These are phyloP conservation scores for Anolis sagrei DNA, from an alignment of 2,113 vertebrate genomes.

Conservation along the genomic window DNA sequence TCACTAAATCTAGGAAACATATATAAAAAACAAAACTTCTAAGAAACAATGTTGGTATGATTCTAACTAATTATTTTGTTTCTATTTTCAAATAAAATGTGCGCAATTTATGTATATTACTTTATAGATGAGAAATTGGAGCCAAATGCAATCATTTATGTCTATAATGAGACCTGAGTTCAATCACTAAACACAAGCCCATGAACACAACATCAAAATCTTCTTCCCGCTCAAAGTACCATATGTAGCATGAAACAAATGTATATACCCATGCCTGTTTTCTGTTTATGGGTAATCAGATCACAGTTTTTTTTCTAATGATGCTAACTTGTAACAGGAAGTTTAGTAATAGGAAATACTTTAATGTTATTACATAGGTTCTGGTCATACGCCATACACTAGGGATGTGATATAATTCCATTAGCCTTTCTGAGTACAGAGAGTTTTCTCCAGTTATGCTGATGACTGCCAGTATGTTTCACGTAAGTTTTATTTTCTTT, in stretches of 20 bases:
- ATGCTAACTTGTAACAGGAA: slow-evolving; percentile 37
- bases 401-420: slow-evolving; percentile 4
- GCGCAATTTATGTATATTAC: background rate
- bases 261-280: slow-evolving; percentile 6
- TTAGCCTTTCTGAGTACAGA: slow-evolving; percentile 23
- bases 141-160: background rate
- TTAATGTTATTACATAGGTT: slow-evolving; percentile 42
- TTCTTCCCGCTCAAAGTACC: background rate
- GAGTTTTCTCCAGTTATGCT: slow-evolving; percentile 23
- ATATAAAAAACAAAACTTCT: background rate
- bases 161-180: background rate
- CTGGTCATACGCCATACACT: slow-evolving; percentile 42
- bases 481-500: slow-evolving; percentile 25
- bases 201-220: background rate
- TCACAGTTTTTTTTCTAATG: slow-evolving; percentile 35
- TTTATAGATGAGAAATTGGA: background rate
- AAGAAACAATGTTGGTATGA: background rate
- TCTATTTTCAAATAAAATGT: background rate
- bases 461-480: slow-evolving; percentile 42
- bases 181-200: background rate
- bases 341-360: slow-evolving; percentile 37
- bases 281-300: slow-evolving; percentile 32
- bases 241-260: too few relatives aligned
- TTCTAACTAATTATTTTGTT: background rate
- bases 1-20: too few relatives aligned